Evolutionary conservation across 2,797 vertebrate species (phyloP).

Genomic region (Pantherophis alleghaniensis): DNA sequence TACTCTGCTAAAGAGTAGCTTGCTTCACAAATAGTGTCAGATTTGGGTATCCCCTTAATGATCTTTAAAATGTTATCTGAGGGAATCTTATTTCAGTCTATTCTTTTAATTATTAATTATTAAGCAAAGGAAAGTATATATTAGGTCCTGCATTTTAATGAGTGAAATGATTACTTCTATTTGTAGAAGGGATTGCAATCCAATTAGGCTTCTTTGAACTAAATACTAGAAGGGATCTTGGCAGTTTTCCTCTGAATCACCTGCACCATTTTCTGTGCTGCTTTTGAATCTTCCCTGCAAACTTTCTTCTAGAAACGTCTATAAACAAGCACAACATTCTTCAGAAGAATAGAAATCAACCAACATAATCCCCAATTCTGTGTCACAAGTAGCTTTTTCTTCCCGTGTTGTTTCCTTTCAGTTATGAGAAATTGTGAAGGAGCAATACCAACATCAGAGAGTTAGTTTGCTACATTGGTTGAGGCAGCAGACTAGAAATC

Average conservation of each 20-base stretch:
- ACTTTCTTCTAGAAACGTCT: neutral
- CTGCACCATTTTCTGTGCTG: neutral
- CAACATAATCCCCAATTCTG: neutral
- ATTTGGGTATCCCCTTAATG: neutral
- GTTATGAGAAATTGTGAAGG: neutral
- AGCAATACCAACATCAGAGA: neutral
- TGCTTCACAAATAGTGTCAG: neutral
- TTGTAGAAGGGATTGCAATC: neutral
- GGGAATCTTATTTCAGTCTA: neutral
- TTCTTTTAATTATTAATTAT: neutral
- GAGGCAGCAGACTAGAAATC: neutral
- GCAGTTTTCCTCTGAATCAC: neutral
- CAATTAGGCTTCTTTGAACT: neutral
- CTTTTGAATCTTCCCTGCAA: neutral
- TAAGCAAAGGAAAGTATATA: slow-evolving; percentile 9
- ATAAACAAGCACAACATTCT: neutral
- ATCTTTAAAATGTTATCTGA: neutral
- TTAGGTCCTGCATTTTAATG: neutral
- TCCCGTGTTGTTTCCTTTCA: neutral
- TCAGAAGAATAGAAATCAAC: neutral
- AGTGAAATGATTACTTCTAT: neutral
- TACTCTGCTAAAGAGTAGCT: neutral
- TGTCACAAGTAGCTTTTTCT: neutral
- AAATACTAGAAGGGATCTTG: neutral
- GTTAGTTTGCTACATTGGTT: neutral